Base-by-base conservation (phyloP, 2,888 invertebrate genomes). In the Hyposoter dolosus region DNA sequence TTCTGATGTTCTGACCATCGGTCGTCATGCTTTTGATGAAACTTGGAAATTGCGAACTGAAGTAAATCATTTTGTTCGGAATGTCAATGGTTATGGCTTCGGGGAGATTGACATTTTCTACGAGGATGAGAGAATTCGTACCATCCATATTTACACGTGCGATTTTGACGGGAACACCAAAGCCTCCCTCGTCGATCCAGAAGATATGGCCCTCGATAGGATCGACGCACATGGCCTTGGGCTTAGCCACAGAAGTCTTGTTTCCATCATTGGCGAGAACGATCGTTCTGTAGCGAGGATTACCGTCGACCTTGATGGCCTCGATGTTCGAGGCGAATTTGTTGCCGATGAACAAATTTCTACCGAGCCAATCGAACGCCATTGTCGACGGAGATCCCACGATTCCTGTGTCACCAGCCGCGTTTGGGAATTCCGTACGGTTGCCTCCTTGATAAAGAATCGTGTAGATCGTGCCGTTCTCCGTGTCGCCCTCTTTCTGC, bases 111-210 rank as follows among this genome's bases (percentile, higher is more conserved):
- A 97, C 95, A 60, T 96, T 95, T 77, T 97, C 96, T 0, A 97
- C 95, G 0, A 99, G 94, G 4, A 98, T 96, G 0, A 96, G 94
- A 0, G 98, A 95, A 90, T 97, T 96, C 17, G 96, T 96, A 0
- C 99, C 99, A 93, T 99, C 99, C 98, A 99, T 98, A 92, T 98
- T 98, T 0, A 98, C 98, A 90, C 97, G 97, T 0, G 96, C 98
- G 45, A 99, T 97, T 94, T 99, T 99, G 0, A 97, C 95, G 0
- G 98, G 98, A 0, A 98, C 97, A 1, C 98, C 98, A 85, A 95
- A 97, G 10, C 98, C 98, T 12, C 99, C 99, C 89, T 98, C 98
- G 92, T 99, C 99, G 12, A 99, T 96, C 99, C 99, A 99, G 95
- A 98, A 99, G 43, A 95, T 95, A 93, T 94, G 97, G 95, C 99